Base-by-base conservation (phyloP, 1,140 invertebrate species). In the Lepidurus packardi region DNA sequence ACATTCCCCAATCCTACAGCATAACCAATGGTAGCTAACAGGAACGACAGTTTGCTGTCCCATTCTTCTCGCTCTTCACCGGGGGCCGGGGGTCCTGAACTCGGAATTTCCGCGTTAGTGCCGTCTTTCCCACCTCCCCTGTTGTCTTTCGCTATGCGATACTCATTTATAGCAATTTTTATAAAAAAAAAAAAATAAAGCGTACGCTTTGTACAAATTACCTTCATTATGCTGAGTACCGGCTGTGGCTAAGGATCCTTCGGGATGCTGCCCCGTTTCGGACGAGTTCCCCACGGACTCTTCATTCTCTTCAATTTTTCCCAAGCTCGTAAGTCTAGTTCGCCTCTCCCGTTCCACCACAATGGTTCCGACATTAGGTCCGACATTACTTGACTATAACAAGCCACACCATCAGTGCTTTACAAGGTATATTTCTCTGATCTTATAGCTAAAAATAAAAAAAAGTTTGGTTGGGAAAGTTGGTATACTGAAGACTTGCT, bases 1-100 rank as follows among this genome's bases (percentile, higher is more conserved):
- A 87, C 94, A 82, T 97, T 97, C n/a, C 95, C 95, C 7, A 98
- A 87, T 0, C 95, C 95, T 0, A 97, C 94, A n/a, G 94, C 94
- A 81, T 96, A 95, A 1, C 95, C 95, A 16, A 97, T 91, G 16
- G 94, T 95, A 0, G 95, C 94, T 76, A 97, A 84, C 6, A 97
- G 86, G 83, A 97, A 97, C 43, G 95, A 96, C 43, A 96, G 85
- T 84, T 96, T 96, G 84, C 92, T 95, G 83, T 96, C 94, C 95
- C 95, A 97, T 76, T 93, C 94, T 86, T 96, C 94, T 45, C 94
- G 86, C 47, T 83, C 82, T 80, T 95, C 93, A 65, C 92, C 92
- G 8, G 65, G 43, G 2, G 53, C 65, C 43, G 77, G 77, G 53
- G 76, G 44, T 34, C 65, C 44, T 45, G 21, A 45, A 10, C 44